Conservation (phyloP, 2,888 invertebrate species). For the Dendrolimus houi region DNA sequence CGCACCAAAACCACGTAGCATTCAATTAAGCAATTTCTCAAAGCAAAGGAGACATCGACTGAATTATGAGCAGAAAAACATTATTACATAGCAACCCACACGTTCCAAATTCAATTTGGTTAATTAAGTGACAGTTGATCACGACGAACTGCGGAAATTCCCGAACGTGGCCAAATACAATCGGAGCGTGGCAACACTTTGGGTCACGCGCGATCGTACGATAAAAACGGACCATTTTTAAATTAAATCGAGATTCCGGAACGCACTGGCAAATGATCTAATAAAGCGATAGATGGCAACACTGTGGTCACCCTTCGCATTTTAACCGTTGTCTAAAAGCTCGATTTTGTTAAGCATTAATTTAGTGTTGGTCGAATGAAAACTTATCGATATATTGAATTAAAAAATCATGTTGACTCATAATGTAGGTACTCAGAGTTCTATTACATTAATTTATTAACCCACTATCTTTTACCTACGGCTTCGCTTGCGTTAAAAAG, state of each 20-base stretch:
- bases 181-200: constrained; percentile 60
- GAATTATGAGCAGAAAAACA: constrained; percentile 16
- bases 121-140: constrained; percentile 66
- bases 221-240: constrained; percentile 62
- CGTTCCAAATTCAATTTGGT: constrained; percentile 45
- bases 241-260: constrained; percentile 68
- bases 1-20: constrained; percentile 4
- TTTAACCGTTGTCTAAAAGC: neutral
- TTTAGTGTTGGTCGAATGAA: neutral
- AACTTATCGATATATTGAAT: no score
- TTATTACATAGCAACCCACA: constrained; percentile 14
- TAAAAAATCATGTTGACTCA: no score
- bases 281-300: constrained; percentile 21
- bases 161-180: constrained; percentile 24
- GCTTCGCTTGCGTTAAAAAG: no score
- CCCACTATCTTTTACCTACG: no score
- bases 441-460: no score
- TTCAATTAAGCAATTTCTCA: constrained; percentile 10
- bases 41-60: no score
- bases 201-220: constrained; percentile 50
- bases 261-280: constrained; percentile 33
- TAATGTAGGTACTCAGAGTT: no score
- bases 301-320: neutral
- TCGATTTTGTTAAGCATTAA: neutral
- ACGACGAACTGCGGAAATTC: constrained; percentile 37